Percentiles rank a stretch among this genome's conserved stretches.
These are phyloP conservation scores for Lepus timidus DNA, from an alignment of 2,113 vertebrate genomes.

Conservation along the genomic window DNA sequence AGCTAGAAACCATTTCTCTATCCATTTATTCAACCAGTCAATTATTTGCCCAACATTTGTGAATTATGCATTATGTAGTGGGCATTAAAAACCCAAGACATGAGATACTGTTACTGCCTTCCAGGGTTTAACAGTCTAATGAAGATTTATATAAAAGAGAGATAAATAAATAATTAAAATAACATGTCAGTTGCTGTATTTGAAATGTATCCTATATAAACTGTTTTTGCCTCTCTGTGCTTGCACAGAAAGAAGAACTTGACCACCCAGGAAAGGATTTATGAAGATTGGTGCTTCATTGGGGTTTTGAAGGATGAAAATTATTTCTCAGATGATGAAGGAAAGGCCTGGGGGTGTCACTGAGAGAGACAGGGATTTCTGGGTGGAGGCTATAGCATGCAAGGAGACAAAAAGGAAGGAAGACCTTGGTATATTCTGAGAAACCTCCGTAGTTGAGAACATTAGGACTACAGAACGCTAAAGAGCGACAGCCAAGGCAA, in stretches of 20 bases:
- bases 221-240: background rate
- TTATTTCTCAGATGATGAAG: background rate
- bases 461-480: too few species aligned
- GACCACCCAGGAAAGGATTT: background rate
- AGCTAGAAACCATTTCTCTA: background rate
- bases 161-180: background rate
- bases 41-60: slow-evolving; percentile 8
- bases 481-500: too few species aligned
- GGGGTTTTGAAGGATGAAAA: background rate
- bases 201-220: background rate
- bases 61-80: background rate
- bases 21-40: background rate
- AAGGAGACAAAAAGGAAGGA: background rate
- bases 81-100: slow-evolving; percentile 25
- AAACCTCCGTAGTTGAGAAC: background rate
- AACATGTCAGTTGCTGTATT: background rate
- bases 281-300: background rate
- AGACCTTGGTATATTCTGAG: background rate
- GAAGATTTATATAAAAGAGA: slow-evolving; percentile 36
- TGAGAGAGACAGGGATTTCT: background rate
- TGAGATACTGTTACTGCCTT: background rate
- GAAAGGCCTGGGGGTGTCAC: background rate
- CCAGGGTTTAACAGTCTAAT: slow-evolving; percentile 33
- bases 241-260: background rate
- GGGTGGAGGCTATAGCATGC: background rate